phyloP scores from a whole-genome alignment of 1,140 invertebrate species.

The Zaprionus inermis region DNA sequence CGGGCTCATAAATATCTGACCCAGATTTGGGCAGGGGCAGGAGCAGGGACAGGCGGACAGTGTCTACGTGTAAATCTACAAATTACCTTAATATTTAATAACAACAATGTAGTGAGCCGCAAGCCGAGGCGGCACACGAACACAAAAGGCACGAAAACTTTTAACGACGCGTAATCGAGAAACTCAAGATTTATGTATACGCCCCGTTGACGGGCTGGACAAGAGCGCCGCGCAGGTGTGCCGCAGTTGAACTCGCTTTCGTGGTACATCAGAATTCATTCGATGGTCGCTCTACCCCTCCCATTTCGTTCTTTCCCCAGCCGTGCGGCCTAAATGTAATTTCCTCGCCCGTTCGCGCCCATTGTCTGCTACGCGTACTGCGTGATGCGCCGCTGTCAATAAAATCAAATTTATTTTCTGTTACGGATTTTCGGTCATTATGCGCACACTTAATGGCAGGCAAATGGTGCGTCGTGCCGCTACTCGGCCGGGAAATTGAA shows the following conservation, averaged over 20 bases:
- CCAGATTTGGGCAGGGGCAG: constrained; percentile 52
- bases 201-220: constrained; percentile 52
- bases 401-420: constrained; percentile 79
- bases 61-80: constrained; percentile 76
- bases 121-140: constrained; percentile 6
- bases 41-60: too few relatives aligned
- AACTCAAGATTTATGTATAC: constrained; percentile 61
- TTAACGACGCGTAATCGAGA: constrained; percentile 47
- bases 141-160: constrained; percentile 45
- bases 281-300: constrained; percentile 20
- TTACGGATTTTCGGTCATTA: constrained; percentile 76
- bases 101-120: constrained; percentile 43
- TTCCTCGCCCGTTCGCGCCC: constrained; percentile 36
- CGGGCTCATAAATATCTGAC: constrained; percentile 66
- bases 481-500: constrained; percentile 75
- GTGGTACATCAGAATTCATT: constrained; percentile 76
- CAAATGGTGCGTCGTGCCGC: too few relatives aligned
- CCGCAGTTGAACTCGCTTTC: constrained; percentile 9
- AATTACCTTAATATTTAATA: constrained; percentile 81
- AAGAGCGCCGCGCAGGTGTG: constrained; percentile 45
- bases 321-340: constrained; percentile 64
- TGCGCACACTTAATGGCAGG: background rate
- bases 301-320: background rate
- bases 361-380: constrained; percentile 50
- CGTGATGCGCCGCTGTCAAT: constrained; percentile 70